Evolutionary conservation across 2,113 vertebrate species (phyloP).

Genomic region (Nanger granti): DNA sequence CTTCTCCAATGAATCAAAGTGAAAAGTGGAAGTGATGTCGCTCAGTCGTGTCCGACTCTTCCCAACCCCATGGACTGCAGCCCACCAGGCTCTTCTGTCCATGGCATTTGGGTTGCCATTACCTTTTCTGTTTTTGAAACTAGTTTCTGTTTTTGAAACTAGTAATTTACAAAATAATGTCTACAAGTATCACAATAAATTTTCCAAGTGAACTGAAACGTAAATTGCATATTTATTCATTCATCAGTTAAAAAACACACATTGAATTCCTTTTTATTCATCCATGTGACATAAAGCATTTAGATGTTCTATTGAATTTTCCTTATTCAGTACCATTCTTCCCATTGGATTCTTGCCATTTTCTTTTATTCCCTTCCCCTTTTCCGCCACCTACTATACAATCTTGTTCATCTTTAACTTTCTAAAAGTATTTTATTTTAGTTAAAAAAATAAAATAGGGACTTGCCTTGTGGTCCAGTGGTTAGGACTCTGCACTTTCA

Average conservation of each 20-base stretch:
- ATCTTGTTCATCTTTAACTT: not conserved
- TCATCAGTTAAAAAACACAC: not conserved
- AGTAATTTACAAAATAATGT: not conserved
- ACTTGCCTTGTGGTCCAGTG: not conserved
- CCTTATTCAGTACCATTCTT: not conserved
- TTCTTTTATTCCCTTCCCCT: not conserved
- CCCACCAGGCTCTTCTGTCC: too few species aligned
- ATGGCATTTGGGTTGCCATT: not conserved
- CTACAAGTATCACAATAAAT: not conserved
- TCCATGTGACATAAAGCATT: not conserved
- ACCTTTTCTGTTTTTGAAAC: not conserved
- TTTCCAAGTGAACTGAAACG: not conserved
- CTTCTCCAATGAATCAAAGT: too few species aligned
- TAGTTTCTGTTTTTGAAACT: not conserved
- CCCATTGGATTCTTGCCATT: not conserved
- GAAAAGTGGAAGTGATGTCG: too few species aligned
- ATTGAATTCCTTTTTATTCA: not conserved
- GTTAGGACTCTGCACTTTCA: not conserved
- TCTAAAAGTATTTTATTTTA: not conserved
- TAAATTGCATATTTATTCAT: not conserved
- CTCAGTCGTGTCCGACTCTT: accelerated
- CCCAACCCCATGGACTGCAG: too few species aligned
- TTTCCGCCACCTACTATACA: not conserved
- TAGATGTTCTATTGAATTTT: not conserved
- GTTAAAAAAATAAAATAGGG: not conserved